Base-by-base conservation (phyloP, 2,113 vertebrate species). In the Scalopus aquaticus region DNA sequence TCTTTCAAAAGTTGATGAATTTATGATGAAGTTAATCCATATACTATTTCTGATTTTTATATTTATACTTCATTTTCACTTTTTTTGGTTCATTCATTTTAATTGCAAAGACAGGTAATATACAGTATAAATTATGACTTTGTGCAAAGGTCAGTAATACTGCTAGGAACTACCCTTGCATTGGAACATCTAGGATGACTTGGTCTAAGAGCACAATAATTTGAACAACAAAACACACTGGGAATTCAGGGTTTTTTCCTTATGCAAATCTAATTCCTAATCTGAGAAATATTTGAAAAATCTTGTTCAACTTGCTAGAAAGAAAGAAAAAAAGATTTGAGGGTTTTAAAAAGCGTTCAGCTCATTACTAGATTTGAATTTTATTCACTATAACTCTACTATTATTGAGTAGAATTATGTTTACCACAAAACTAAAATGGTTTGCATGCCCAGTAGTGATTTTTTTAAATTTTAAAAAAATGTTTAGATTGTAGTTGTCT, bases 201-300 rank as follows among this genome's bases (percentile, higher is more conserved):
- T 51, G 32, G 42, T 76, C 42, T 24, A 44, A 93, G 91, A 77
- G 24, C 17, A 51, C 16, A 42, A 24, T 19, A 62, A 74, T 87
- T 56, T 92, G 39, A 90, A 84, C 46, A 82, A n/a, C 35, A 60
- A 72, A 87, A 74, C 15, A 76, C 20, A 56, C 54, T 70, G 16
- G 32, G 37, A 42, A 67, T 70, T 72, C 64, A 46, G 69, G 4
- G 11, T 22, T 10, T 16, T 84, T 13, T 24, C 3, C 51, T 26
- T 2, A 10, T 39, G 58, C 0, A 82, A 93, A 74, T 74, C 64
- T 77, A 74, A 78, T 93, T 90, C 49, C 72, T 81, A 92, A 92
- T 77, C 19, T 30, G 72, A 95, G n/a, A 93, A 84, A 35, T 67
- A 94, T 81, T 87, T 96, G 80, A 90, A 97, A 96, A 94, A 87